Base-by-base conservation (phyloP, 2,797 vertebrate genomes). In the Notolabrus celidotus region DNA sequence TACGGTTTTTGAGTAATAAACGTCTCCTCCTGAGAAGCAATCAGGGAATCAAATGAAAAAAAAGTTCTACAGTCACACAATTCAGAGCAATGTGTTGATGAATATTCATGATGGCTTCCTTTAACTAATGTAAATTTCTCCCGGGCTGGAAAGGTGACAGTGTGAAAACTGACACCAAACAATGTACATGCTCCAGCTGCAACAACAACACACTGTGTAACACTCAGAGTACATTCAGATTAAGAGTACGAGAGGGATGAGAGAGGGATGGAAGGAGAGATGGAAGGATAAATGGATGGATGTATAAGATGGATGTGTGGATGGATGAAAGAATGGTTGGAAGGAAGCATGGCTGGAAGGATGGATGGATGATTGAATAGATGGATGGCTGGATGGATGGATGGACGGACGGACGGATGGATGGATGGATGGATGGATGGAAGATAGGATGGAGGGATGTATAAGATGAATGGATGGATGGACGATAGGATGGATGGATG, bases 121-220 rank as follows among this genome's bases (percentile, higher is more conserved):
- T 58, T 31, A 69, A 58, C 56, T 5, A 38, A 38, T 79, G 38
- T 43, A 46, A 29, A 59, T 45, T 55, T 56, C 10, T 36, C 12
- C 27, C 23, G 23, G 47, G 38, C 20, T 58, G 14, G 43, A 69
- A 43, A 63, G 15, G 15, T 67, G 47, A 60, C 14, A 60, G 4
- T 34, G 14, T 50, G 43, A 55, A 65, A 60, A 71, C 5, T 31
- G 1, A 52, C 25, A 59, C 9, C 2, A 60, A 34, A 31, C 19
- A 19, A 39, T 66, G 57, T 27, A 23, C 50, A 7, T 46, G 10
- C 23, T 52, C 15, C 7, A 46, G 17, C 17, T 46, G 47, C 17
- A n/a, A 16, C 7, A 51, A 68, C 53, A 45, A 27, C 10, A 16
- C 12, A 31, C 36, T 41, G 60, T 20, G 11, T 66, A 45, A 56